These are phyloP conservation scores for Lagopus muta DNA, from an alignment of 2,113 vertebrate genomes.

Conservation along the genomic window DNA sequence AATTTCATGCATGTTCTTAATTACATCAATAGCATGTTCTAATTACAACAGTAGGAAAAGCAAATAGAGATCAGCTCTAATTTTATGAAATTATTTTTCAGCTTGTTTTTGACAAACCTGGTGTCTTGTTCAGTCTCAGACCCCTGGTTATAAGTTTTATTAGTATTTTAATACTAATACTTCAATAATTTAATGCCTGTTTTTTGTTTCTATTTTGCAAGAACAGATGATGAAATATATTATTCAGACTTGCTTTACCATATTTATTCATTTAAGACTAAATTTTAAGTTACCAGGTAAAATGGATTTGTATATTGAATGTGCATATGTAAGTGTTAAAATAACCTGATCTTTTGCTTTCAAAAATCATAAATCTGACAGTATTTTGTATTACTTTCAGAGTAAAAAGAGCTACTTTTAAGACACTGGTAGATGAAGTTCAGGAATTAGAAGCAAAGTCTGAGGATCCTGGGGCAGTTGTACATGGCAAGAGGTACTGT, in stretches of 20 bases:
- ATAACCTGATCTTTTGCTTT: neutral
- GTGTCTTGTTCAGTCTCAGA: neutral
- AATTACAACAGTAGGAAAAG: neutral
- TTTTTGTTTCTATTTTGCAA: neutral
- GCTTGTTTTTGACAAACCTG: neutral
- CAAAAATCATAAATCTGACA: conserved; percentile 17
- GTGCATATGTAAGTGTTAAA: neutral
- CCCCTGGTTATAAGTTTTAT: neutral
- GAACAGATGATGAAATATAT: neutral
- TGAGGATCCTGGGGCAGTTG: conserved; percentile 94
- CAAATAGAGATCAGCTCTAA: neutral
- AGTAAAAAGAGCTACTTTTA: conserved; percentile 91
- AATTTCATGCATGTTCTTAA: neutral
- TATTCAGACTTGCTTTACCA: neutral
- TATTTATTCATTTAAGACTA: neutral
- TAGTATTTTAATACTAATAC: neutral
- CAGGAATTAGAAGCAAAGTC: conserved; percentile 96
- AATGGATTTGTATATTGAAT: neutral
- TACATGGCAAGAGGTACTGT: conserved; percentile 94
- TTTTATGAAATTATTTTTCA: neutral
- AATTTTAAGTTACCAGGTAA: neutral
- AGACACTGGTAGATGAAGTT: conserved; percentile 97
- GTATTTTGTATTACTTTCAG: conserved; percentile 74
- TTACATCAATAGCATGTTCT: neutral
- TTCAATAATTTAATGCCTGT: neutral